These are phyloP conservation scores for Atractosteus spatula DNA, from an alignment of 2,113 vertebrate genomes.

Conservation along the genomic window DNA sequence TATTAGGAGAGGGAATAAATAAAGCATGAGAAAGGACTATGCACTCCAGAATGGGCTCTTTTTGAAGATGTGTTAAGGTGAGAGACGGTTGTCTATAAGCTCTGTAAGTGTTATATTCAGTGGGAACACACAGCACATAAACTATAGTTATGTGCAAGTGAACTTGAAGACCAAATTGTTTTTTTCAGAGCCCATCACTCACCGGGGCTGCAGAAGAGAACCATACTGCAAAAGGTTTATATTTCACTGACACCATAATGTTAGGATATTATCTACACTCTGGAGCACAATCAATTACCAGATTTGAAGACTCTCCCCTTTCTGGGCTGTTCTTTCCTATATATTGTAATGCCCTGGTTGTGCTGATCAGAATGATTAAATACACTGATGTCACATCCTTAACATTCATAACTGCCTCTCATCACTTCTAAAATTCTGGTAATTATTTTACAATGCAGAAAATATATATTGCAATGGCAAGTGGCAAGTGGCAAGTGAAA, in stretches of 20 bases:
- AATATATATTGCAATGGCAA: background rate
- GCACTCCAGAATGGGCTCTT: background rate
- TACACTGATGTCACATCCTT: too few species aligned
- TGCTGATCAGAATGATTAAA: too few species aligned
- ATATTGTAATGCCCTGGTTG: too few species aligned
- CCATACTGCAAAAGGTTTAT: conserved; percentile 10
- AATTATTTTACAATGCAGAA: background rate
- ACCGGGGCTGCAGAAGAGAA: background rate
- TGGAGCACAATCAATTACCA: conserved; percentile 15
- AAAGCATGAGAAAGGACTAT: conserved; percentile 21
- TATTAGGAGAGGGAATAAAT: conserved; percentile 31
- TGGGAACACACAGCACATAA: background rate
- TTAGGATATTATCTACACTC: conserved; percentile 24
- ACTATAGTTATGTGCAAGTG: conserved; percentile 22
- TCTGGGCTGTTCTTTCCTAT: background rate
- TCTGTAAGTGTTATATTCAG: conserved; percentile 11
- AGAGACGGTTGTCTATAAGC: conserved; percentile 22
- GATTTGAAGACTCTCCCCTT: conserved; percentile 1
- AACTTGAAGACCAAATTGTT: conserved; percentile 23
- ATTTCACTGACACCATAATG: conserved; percentile 26
- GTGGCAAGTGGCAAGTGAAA: too few species aligned
- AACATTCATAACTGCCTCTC: too few species aligned
- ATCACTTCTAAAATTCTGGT: background rate
- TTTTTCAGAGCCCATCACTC: conserved; percentile 15
- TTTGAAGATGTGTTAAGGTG: conserved; percentile 8